A percentile compares a stretch with the other conserved stretches of the same genome.
These are phyloP conservation scores for Cremastobaeus sp. DNA, from an alignment of 2,888 invertebrate species.

Conservation along the genomic window DNA sequence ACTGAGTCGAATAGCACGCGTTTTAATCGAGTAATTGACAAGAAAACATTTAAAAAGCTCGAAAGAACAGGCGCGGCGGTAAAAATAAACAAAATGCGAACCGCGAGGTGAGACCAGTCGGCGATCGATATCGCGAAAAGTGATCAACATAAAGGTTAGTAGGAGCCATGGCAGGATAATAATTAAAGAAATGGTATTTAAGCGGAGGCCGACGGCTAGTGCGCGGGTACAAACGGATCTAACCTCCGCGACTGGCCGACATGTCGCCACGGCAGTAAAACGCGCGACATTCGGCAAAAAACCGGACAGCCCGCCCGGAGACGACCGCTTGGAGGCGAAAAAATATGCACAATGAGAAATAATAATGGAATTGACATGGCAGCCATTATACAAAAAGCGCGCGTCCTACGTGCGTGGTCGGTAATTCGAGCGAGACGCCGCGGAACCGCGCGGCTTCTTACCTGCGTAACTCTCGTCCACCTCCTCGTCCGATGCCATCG, in stretches of 20 bases:
- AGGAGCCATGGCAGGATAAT: constrained; percentile 39
- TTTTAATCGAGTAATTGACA: too few species aligned
- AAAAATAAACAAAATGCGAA: background rate
- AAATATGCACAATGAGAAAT: constrained; percentile 13
- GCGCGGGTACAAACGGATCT: constrained; percentile 1
- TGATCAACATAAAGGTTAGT: constrained; percentile 51
- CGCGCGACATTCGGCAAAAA: background rate
- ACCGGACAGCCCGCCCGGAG: background rate
- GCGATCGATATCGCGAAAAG: constrained; percentile 46
- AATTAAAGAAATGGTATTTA: constrained; percentile 21
- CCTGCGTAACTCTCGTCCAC: constrained; percentile 92
- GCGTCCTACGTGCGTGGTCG: constrained; percentile 71
- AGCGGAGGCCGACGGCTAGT: background rate
- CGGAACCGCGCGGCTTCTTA: constrained; percentile 70
- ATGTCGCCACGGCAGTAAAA: background rate
- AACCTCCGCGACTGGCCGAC: constrained; percentile 11
- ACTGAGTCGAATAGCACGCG: too few species aligned
- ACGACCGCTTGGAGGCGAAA: background rate
- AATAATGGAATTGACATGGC: constrained; percentile 71
- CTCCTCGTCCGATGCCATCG: constrained; percentile 92
- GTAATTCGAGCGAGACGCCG: constrained; percentile 60
- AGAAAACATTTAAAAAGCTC: too few species aligned
- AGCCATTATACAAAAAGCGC: constrained; percentile 76
- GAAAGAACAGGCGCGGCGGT: background rate
- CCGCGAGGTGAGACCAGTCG: too few species aligned